phyloP scores from a whole-genome alignment of 2,888 invertebrate species.

The Acrobasis suavella region DNA sequence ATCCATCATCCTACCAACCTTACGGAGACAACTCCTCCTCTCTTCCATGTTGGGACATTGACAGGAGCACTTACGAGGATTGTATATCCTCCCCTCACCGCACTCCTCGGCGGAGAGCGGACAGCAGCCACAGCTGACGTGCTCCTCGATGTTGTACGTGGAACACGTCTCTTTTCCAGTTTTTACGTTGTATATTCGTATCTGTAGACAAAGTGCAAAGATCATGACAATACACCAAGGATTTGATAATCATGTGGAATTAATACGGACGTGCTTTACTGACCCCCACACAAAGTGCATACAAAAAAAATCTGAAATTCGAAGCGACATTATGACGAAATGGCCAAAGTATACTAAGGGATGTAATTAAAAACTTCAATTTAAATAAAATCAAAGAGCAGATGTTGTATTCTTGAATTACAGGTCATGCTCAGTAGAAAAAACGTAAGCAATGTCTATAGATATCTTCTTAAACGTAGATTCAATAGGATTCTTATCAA shows the following conservation, averaged over 20 bases:
- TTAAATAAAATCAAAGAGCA: too few relatives aligned
- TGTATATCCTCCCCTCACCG: conserved; percentile 58
- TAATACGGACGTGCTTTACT: too few relatives aligned
- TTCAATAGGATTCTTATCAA: conserved; percentile 10
- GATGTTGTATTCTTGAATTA: too few relatives aligned
- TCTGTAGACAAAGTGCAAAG: conserved; percentile 42
- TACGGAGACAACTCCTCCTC: conserved; percentile 64
- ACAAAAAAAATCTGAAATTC: too few relatives aligned
- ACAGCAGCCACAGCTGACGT: conserved; percentile 69
- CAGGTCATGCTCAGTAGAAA: neutral
- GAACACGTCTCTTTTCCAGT: conserved; percentile 68
- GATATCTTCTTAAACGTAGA: neutral
- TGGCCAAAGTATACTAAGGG: too few relatives aligned
- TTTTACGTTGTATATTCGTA: conserved; percentile 66
- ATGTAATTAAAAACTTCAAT: too few relatives aligned
- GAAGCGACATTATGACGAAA: too few relatives aligned
- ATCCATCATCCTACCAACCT: conserved; percentile 80
- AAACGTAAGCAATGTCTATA: neutral
- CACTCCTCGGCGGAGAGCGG: conserved; percentile 54
- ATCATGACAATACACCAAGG: neutral
- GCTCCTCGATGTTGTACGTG: conserved; percentile 65
- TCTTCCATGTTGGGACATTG: conserved; percentile 73
- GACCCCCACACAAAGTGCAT: too few relatives aligned
- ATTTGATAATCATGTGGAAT: too few relatives aligned
- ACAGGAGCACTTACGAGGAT: conserved; percentile 78